Evolutionary conservation across 2,888 invertebrate species (phyloP).

Genomic region (Dyspetes luteomarginatus): DNA sequence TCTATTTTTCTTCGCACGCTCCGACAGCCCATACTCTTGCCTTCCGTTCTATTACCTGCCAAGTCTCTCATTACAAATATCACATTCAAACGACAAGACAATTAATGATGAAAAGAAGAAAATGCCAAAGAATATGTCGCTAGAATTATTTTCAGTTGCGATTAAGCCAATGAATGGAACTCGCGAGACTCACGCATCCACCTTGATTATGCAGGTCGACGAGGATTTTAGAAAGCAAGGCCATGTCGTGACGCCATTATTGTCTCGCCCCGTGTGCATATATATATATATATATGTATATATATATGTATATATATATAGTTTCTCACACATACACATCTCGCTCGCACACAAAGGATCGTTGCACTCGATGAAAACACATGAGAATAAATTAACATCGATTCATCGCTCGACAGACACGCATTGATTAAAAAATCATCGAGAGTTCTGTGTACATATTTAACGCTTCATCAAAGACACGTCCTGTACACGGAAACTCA

Average conservation of each 20-base stretch:
- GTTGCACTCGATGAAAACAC: constrained; percentile 1
- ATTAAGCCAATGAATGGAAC: not conserved
- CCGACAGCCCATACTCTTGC: not conserved
- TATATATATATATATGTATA: too few species aligned
- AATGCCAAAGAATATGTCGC: not conserved
- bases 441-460: not conserved
- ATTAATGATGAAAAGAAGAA: not conserved
- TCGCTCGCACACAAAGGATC: constrained; percentile 2
- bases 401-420: constrained; percentile 25
- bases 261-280: too few species aligned
- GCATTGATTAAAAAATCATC: too few species aligned
- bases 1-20: not conserved
- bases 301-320: too few species aligned
- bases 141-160: too few species aligned
- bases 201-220: not conserved
- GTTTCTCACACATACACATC: too few species aligned
- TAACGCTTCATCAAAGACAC: not conserved
- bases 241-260: too few species aligned
- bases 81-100: not conserved
- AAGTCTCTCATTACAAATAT: not conserved
- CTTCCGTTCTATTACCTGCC: not conserved
- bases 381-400: constrained; percentile 25
- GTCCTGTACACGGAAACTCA: not conserved
- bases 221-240: constrained; percentile 77
- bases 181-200: not conserved